These are phyloP conservation scores for Trilocha varians DNA, from an alignment of 2,888 invertebrate species.

Conservation along the genomic window DNA sequence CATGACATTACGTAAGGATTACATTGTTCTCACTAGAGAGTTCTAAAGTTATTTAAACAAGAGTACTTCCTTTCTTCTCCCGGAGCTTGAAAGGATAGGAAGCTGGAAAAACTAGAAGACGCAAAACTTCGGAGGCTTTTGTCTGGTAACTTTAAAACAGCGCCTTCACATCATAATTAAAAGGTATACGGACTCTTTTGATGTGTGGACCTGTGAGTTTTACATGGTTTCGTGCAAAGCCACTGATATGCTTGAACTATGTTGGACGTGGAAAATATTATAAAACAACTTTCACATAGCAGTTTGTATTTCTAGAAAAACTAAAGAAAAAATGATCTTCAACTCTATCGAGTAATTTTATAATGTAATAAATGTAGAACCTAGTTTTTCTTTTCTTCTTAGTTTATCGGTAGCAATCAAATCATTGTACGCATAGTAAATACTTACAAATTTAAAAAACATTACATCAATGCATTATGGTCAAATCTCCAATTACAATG, in stretches of 20 bases:
- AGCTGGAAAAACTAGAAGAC: slow-evolving; percentile 23
- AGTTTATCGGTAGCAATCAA: no score
- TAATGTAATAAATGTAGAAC: no score
- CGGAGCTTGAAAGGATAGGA: slow-evolving; percentile 26
- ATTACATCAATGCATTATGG: no score
- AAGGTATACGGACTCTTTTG: neutral
- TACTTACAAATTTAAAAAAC: no score
- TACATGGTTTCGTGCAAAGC: no score
- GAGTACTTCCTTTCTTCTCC: slow-evolving; percentile 26
- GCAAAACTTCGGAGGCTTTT: slow-evolving; percentile 24
- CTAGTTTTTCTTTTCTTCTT: no score
- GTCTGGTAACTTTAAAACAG: slow-evolving; percentile 5
- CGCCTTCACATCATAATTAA: neutral
- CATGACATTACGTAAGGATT: slow-evolving; percentile 20
- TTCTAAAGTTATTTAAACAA: slow-evolving; percentile 24
- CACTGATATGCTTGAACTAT: neutral
- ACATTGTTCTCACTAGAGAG: slow-evolving; percentile 22
- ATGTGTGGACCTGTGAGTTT: neutral
- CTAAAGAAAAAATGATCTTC: no score
- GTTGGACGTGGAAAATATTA: neutral
- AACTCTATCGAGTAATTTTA: no score
- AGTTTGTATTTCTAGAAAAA: no score
- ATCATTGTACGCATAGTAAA: no score
- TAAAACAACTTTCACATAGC: no score
- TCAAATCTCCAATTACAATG: no score